These are phyloP conservation scores for Eriosoma lanigerum DNA, from an alignment of 1,140 invertebrate species.

Conservation along the genomic window DNA sequence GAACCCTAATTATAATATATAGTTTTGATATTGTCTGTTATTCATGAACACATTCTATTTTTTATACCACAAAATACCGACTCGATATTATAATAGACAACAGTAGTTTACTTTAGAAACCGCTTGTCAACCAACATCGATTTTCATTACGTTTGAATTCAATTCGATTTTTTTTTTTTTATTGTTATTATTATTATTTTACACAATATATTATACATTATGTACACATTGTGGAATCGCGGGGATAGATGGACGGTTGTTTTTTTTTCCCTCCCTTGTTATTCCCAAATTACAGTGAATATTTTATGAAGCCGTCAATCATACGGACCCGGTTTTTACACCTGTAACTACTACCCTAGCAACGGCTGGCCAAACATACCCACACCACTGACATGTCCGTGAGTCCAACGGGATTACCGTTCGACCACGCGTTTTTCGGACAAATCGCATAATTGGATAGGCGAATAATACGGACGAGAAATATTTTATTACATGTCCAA, in stretches of 20 bases:
- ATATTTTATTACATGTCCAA: not conserved
- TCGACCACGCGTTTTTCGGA: not conserved
- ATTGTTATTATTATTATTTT: too few relatives aligned
- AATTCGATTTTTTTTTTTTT: slow-evolving; percentile 34
- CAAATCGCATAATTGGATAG: slow-evolving; percentile 1
- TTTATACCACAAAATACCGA: too few relatives aligned
- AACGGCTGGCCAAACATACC: slow-evolving; percentile 35
- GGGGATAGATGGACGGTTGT: too few relatives aligned
- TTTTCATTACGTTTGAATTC: slow-evolving; percentile 16
- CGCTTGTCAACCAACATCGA: slow-evolving; percentile 18
- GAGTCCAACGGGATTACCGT: not conserved
- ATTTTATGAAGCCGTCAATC: slow-evolving; percentile 50
- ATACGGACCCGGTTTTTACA: slow-evolving; percentile 31
- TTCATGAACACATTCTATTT: too few relatives aligned
- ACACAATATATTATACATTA: too few relatives aligned
- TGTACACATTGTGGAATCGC: too few relatives aligned
- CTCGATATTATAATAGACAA: not conserved
- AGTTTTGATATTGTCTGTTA: too few relatives aligned
- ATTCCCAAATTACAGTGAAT: slow-evolving; percentile 35
- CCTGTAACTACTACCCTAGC: slow-evolving; percentile 29
- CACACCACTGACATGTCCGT: not conserved
- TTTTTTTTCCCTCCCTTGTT: slow-evolving; percentile 1
- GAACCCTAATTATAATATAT: too few relatives aligned
- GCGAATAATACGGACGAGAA: not conserved
- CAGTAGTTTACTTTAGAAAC: not conserved